Evolutionary conservation across 2,888 invertebrate species (phyloP), one percentile per base, ranked within the genome.

Genomic region (Lycia hirtaria): DNA sequence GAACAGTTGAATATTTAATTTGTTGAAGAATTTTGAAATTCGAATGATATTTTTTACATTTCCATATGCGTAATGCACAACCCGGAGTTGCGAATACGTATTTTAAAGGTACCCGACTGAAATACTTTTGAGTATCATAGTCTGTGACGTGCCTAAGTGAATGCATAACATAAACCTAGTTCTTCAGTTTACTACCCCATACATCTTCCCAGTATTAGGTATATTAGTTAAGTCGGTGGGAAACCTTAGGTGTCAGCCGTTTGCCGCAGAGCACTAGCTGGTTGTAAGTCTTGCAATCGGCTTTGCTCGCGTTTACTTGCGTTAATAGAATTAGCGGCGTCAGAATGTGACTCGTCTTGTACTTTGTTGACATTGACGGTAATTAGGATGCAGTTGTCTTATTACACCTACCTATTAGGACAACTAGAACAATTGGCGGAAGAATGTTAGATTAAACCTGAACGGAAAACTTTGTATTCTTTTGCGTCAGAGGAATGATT

Each of bases 241-340:
- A 89, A 89, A 85, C 88, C 88, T 74, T 87, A 88, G 85, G 88
- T 87, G 87, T 86, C 81, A 70, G 78, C 57, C 71, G 73, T 72
- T 84, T 79, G 68, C 71, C 70, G 55, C 56, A 60, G 60, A 59
- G 65, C 63, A 71, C 62, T 61, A 37, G 44, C 35, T 55, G 26
- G 45, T 55, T 50, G 83, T 86, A 86, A 88, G 77, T 76, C 77
- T 74, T 56, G 51, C 75, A 85, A 89, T 88, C 89, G 77, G 87
- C 87, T 88, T 88, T 87, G 82, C 80, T 64, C 70, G 57, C 73
- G 76, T 76, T 78, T 78, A 81, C 80, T 84, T 82, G 79, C 75
- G 57, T 71, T 88, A 89, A 89, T 88, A 79, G 78, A 87, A 81
- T 89, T 88, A 87, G 50, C 53, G 63, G 65, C 24, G 32, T 60